Evolutionary conservation across 2,113 vertebrate species (phyloP).

Genomic region (Ranitomeya imitator): DNA sequence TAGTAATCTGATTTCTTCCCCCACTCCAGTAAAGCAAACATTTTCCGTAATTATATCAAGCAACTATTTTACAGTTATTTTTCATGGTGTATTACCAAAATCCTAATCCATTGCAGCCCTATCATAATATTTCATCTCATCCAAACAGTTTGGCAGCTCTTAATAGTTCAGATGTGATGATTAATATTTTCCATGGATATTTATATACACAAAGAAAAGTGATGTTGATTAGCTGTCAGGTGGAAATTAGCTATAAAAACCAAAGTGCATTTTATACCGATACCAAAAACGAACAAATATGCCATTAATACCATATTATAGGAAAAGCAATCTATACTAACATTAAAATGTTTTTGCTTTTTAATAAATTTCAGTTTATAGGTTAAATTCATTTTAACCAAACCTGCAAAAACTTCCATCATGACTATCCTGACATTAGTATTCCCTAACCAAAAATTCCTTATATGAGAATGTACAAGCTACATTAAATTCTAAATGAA

Average conservation of each 20-base stretch:
- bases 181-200: not conserved
- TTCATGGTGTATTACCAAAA: no score
- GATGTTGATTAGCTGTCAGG: not conserved
- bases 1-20: not conserved
- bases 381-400: no score
- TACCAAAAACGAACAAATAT: not conserved
- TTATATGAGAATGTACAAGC: not conserved
- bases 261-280: not conserved
- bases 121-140: constrained; percentile 13
- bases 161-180: not conserved
- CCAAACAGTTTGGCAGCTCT: not conserved
- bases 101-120: not conserved
- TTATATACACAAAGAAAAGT: not conserved
- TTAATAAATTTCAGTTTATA: no score
- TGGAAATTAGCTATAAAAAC: not conserved
- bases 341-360: not conserved
- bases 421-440: not conserved
- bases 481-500: not conserved
- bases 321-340: not conserved
- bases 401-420: not conserved
- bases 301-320: not conserved
- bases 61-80: constrained; percentile 10
- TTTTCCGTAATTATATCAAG: constrained; percentile 10
- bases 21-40: no score
- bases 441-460: not conserved